Base-by-base conservation (phyloP, 2,888 invertebrate species). In the Ophioninae sp. region DNA sequence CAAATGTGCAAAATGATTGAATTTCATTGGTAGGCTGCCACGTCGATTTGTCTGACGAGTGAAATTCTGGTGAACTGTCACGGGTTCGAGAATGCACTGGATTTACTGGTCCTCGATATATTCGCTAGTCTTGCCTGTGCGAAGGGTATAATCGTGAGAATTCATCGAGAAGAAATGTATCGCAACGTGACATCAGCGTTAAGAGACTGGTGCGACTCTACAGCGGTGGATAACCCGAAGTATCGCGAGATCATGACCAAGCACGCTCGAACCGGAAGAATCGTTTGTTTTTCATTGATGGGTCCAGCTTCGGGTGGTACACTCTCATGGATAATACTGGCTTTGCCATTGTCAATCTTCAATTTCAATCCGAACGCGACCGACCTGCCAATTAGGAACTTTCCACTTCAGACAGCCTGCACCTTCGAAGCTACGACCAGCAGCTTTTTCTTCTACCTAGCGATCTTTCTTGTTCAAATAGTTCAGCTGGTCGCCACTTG, bases 11-110 rank as follows among this genome's bases (percentile, higher is more conserved):
- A n/a, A 56, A 56, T 64, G 44, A 56, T 56, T 50, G 13, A 39
- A 13, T 41, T 41, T 56, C 30, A 13, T 69, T 65, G 20, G 23
- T 37, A 90, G 90, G 70, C 86, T 39, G 79, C 85, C 30, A 86
- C 89, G 1, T 83, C 87, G 68, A 72, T 74, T 67, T 75, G 84
- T 21, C 86, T 89, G 70, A 77, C 83, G 6, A 73, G 64, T 10
- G 89, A 89, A 65, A 86, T 86, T 8, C 79, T 84, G 41, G 37
- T 86, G 0, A 86, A 87, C 20, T 90, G 90, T 69, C 86, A 87
- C 5, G 86, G 87, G 20, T 78, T 87, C 6, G 87, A 89, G 68
- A 82, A 85, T 5, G 81, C 87, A 6, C 85, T 90, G 17, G 89
- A 89, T 56, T 84, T 85, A 13, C 74, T 90, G 7, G 86, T 86